Evolutionary conservation across 2,113 vertebrate species (phyloP).

Genomic region (Hypocryptadius cinnamomeus): DNA sequence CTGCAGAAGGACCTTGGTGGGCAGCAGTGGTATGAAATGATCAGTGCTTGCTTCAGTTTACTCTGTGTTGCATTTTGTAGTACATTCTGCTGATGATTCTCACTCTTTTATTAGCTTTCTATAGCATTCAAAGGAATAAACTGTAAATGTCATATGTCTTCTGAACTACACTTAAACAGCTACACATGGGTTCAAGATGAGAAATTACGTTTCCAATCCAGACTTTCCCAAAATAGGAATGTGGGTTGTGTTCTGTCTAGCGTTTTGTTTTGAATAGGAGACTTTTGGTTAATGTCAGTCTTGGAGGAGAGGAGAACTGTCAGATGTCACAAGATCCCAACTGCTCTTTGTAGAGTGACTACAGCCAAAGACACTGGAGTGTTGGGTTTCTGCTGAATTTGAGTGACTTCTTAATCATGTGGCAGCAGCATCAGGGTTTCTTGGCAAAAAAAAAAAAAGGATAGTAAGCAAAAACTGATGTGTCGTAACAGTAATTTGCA

Average conservation of each 20-base stretch:
- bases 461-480: background rate
- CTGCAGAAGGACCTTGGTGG: background rate
- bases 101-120: background rate
- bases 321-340: background rate
- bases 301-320: background rate
- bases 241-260: background rate
- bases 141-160: constrained; percentile 1
- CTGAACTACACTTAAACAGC: background rate
- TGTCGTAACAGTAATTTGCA: background rate
- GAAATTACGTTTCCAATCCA: background rate
- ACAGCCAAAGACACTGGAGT: background rate
- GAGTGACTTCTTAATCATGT: background rate
- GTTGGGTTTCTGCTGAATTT: background rate
- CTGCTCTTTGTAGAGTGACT: background rate
- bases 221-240: constrained; percentile 22
- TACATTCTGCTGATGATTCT: background rate
- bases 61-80: background rate
- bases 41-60: background rate
- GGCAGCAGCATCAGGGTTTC: background rate
- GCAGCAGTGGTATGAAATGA: background rate
- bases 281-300: constrained; percentile 4
- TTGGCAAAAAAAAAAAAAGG: background rate
- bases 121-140: background rate
- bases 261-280: background rate
- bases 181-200: constrained; percentile 38